Evolutionary conservation across 1,140 invertebrate species (phyloP), one percentile per base, ranked within the genome.

Genomic region (Copidosoma floridanum): DNA sequence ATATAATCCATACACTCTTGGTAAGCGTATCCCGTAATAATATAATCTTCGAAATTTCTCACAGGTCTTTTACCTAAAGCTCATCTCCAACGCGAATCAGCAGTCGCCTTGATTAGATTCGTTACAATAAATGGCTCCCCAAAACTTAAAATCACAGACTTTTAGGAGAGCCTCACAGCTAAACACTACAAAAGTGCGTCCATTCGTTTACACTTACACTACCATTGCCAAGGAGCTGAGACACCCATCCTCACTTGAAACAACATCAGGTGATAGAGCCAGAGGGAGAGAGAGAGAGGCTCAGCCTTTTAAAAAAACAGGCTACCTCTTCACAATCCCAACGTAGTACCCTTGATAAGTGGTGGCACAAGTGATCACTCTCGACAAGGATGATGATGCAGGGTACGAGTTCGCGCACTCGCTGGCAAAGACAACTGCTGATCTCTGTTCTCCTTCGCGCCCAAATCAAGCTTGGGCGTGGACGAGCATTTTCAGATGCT

Each of bases 401-500:
- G n/a, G n/a, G n/a, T n/a, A 20, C 11, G 18, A 24, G 38, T 24
- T 51, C 20, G 38, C 29, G 40, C 40, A 46, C 38, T 51, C 14
- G 1, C 23, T 18, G 29, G 53, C 57, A 50, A 32, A 35, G 61
- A 59, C 55, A 53, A 38, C 41, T 43, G 52, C 61, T 44, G 8
- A 41, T 29, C n/a, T n/a, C n/a, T n/a, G 24, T 29, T n/a, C n/a
- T n/a, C n/a, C n/a, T n/a, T n/a, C n/a, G n/a, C n/a, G n/a, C 62
- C 27, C 48, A 57, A 71, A 79, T 82, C 80, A 83, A 57, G 81
- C 82, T 68, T 82, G 77, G 61, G 84, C 82, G 67, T 85, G 85
- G 35, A 85, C 68, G 65, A 86, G 71, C 73, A 84, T 79, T 67
- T 84, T 85, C 5, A 85, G 75, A 62, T 84, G 81, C 70, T 79